Base-by-base conservation (phyloP, 2,113 vertebrate genomes). In the Orthonyx spaldingii region DNA sequence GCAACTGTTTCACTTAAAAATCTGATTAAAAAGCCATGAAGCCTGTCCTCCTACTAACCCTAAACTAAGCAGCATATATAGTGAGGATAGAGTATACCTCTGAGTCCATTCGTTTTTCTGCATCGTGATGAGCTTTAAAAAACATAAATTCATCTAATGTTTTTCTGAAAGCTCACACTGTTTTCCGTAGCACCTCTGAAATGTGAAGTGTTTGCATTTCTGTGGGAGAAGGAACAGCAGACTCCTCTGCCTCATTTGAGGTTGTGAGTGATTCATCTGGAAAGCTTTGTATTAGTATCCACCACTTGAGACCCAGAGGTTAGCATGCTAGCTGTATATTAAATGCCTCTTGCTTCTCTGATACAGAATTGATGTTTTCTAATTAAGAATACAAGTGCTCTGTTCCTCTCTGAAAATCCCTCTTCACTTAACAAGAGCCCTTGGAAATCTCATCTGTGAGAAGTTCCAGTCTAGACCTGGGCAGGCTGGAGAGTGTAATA, bases 381-480 rank as follows among this genome's bases (percentile, higher is more conserved):
- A 95, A 95, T 96, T 95, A 95, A 92, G 87, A 85, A 63, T 75
- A 94, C 80, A 94, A 95, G 77, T 89, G 84, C 90, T 96, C 57
- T 94, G 86, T 94, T 96, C 66, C 72, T 96, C 63, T 72, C 57
- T 97, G 76, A 89, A 92, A 91, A 94, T 93, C 72, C 44, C 83
- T 93, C 61, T 96, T 96, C 77, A 76, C 84, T 96, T 91, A 55
- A 74, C 56, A 92, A 93, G 63, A 56, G 82, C 80, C 74, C 75
- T 87, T 90, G 60, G 71, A 91, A 94, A 66, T 90, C 70, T 90
- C 60, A 41, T 84, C 60, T 72, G 41, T 65, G 72, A 82, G 33
- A 56, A 87, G 53, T 91, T 84, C 42, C 60, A 53, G 42, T 64
- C 65, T 92, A 71, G 69, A 79, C 57, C 61, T 84, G 72, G 69